These are phyloP conservation scores for Cistogaster globosa DNA, from an alignment of 2,888 invertebrate genomes.

Conservation along the genomic window DNA sequence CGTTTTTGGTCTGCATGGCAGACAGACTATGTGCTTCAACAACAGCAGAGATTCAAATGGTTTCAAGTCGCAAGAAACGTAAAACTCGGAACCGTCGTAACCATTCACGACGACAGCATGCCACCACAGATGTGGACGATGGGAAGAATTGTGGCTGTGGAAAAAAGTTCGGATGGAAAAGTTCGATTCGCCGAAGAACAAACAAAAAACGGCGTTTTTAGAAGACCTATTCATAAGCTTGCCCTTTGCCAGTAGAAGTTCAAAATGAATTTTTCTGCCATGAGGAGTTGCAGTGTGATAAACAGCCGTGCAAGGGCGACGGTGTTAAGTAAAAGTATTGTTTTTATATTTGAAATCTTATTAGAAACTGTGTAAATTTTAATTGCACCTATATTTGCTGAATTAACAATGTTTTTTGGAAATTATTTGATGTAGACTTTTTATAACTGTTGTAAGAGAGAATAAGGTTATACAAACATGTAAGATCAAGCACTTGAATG, in stretches of 20 bases:
- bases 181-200: neutral
- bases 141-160: constrained; percentile 6
- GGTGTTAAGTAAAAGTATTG: too few relatives aligned
- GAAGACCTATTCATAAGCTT: neutral
- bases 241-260: neutral
- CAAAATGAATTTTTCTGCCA: too few relatives aligned
- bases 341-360: too few relatives aligned
- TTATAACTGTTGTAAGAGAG: neutral
- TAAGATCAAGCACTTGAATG: too few relatives aligned
- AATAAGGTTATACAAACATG: too few relatives aligned
- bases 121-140: neutral
- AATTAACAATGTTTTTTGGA: neutral
- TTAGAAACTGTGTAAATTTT: too few relatives aligned
- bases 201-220: constrained; percentile 11
- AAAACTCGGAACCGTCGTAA: neutral
- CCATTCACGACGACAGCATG: neutral
- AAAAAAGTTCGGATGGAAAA: neutral
- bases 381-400: too few relatives aligned
- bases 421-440: too few relatives aligned
- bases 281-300: too few relatives aligned
- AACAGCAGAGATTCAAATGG: neutral
- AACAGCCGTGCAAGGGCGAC: too few relatives aligned
- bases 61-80: neutral
- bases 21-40: constrained; percentile 4
- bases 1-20: constrained; percentile 42